Conservation (phyloP, 2,888 invertebrate species). For the Anarsia innoxiella region DNA sequence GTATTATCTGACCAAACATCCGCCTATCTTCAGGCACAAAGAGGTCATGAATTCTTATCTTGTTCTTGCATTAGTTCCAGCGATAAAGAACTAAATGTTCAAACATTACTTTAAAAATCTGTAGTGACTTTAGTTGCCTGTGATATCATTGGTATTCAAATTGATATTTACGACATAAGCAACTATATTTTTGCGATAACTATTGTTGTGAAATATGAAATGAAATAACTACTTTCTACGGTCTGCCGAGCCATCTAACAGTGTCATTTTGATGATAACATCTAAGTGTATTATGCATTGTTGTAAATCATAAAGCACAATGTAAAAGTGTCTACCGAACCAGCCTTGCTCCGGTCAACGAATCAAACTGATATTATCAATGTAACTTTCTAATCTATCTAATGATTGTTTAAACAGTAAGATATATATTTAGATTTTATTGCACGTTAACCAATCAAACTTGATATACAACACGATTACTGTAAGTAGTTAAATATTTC, state of each 20-base stretch:
- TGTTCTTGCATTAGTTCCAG: slow-evolving; percentile 5
- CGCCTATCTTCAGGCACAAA: slow-evolving; percentile 5
- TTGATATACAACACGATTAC: slow-evolving; percentile 28
- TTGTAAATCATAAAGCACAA: background rate
- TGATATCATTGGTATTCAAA: too few species aligned
- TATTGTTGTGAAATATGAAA: slow-evolving; percentile 25
- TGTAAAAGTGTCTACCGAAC: slow-evolving; percentile 16
- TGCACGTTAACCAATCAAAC: too few species aligned
- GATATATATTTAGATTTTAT: too few species aligned
- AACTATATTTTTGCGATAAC: slow-evolving; percentile 17
- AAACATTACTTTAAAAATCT: too few species aligned
- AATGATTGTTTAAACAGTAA: slow-evolving; percentile 24
- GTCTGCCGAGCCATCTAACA: slow-evolving; percentile 42
- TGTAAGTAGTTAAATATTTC: too few species aligned
- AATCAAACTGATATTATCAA: slow-evolving; percentile 32
- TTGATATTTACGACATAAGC: slow-evolving; percentile 4
- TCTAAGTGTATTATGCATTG: too few species aligned
- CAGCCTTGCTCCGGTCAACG: background rate
- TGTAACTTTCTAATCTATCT: slow-evolving; percentile 59
- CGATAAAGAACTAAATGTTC: slow-evolving; percentile 4
- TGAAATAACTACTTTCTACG: slow-evolving; percentile 39
- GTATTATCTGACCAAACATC: slow-evolving; percentile 14
- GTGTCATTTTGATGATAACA: slow-evolving; percentile 36
- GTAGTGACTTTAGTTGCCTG: too few species aligned
- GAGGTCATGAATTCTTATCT: slow-evolving; percentile 12